These are phyloP conservation scores for Streptopelia turtur DNA, from an alignment of 2,797 vertebrate genomes.

Conservation along the genomic window DNA sequence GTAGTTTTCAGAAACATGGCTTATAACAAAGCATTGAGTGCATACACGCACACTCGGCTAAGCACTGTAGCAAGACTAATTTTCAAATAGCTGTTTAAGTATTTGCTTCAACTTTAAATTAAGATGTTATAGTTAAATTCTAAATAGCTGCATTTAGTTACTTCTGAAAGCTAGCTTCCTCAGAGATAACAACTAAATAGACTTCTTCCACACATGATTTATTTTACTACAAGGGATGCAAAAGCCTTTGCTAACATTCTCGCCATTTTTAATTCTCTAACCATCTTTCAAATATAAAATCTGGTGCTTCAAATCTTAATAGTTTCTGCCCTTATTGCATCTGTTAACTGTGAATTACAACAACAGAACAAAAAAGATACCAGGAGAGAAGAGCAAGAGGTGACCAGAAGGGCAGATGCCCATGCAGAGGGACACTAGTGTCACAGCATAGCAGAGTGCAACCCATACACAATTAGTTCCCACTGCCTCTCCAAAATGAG, in stretches of 20 bases:
- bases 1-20: neutral
- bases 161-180: neutral
- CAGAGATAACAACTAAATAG: neutral
- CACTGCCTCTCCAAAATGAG: neutral
- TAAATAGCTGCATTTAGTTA: neutral
- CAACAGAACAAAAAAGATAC: neutral
- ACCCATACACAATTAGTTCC: rapidly evolving
- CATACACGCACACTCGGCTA: neutral
- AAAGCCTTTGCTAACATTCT: neutral
- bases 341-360: neutral
- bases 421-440: neutral
- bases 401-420: neutral
- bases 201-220: neutral
- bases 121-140: neutral
- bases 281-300: neutral
- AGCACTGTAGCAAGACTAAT: neutral
- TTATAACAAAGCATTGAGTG: neutral
- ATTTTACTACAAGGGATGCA: neutral
- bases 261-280: neutral
- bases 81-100: neutral
- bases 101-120: neutral
- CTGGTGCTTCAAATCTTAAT: neutral
- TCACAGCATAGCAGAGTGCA: neutral
- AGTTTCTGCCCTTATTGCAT: neutral
- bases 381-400: neutral